Conservation (phyloP, 2,888 invertebrate genomes). For the Hoplodrina blanda region DNA sequence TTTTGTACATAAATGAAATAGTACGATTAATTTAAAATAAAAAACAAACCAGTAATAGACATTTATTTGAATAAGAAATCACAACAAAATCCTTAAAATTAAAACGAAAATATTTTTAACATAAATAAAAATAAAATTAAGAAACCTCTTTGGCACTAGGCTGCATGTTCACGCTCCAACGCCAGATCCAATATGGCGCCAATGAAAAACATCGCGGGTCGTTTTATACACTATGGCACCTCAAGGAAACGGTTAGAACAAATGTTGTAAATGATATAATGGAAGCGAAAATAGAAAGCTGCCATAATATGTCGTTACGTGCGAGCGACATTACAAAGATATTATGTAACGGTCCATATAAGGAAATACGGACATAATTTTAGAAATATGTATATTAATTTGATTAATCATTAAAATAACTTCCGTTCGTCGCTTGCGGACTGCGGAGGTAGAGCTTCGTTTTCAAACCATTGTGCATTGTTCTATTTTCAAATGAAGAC, state of each 20-base stretch:
- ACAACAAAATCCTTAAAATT: not conserved
- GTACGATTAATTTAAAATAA: constrained; percentile 44
- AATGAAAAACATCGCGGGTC: constrained; percentile 58
- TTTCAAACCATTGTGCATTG: constrained; percentile 22
- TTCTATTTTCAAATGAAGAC: constrained; percentile 11
- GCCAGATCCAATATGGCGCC: constrained; percentile 66
- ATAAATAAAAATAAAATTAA: constrained; percentile 7
- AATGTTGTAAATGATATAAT: constrained; percentile 61
- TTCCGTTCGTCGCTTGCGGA: constrained; percentile 6
- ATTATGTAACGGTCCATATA: constrained; percentile 27
- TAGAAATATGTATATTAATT: constrained; percentile 23
- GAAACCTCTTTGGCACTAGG: constrained; percentile 17
- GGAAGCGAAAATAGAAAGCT: constrained; percentile 71
- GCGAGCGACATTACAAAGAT: constrained; percentile 45
- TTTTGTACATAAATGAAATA: constrained; percentile 46
- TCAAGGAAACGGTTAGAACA: constrained; percentile 62
- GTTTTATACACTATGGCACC: constrained; percentile 64
- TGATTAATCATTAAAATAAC: constrained; percentile 39
- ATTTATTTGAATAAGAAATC: constrained; percentile 52
- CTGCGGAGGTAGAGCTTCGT: not conserved
- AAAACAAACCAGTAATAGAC: constrained; percentile 51
- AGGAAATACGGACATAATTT: constrained; percentile 25
- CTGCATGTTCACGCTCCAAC: constrained; percentile 51
- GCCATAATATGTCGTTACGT: constrained; percentile 59
- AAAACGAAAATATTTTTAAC: not conserved